Conservation (phyloP, 2,113 vertebrate species). For the Todiramphus saurophagus region DNA sequence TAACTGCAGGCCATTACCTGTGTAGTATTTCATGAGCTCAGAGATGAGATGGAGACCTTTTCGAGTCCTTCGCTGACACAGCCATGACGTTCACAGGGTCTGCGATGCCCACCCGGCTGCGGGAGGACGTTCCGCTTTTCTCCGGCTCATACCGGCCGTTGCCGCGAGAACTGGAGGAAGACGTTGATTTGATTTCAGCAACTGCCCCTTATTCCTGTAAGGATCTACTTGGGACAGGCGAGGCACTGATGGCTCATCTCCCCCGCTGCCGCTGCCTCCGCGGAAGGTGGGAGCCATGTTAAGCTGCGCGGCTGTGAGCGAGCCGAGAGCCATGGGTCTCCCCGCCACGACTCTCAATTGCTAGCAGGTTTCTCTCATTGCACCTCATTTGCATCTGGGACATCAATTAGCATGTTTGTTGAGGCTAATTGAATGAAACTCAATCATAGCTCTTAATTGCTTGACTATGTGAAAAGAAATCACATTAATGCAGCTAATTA, state of each 20-base stretch:
- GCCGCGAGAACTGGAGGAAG: background rate
- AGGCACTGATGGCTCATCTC: background rate
- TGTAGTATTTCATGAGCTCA: background rate
- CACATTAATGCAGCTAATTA: conserved; percentile 99
- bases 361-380: conserved; percentile 81
- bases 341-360: conserved; percentile 56
- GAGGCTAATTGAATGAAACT: conserved; percentile 99
- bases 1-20: conserved; percentile 6
- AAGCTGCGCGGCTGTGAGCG: conserved; percentile 46
- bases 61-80: background rate
- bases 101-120: background rate
- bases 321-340: conserved; percentile 52
- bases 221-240: background rate
- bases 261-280: background rate
- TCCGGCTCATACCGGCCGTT: background rate
- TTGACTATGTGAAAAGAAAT: conserved; percentile 98
- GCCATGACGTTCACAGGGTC: accelerated
- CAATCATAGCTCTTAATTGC: conserved; percentile 97
- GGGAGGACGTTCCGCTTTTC: accelerated
- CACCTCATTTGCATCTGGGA: conserved; percentile 88
- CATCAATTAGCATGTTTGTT: conserved; percentile 98
- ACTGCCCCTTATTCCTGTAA: background rate
- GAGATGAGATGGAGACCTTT: background rate
- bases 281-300: conserved; percentile 28
- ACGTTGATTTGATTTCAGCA: accelerated